phyloP scores from a whole-genome alignment of 2,113 vertebrate genomes.

The Corydoras sp. region DNA sequence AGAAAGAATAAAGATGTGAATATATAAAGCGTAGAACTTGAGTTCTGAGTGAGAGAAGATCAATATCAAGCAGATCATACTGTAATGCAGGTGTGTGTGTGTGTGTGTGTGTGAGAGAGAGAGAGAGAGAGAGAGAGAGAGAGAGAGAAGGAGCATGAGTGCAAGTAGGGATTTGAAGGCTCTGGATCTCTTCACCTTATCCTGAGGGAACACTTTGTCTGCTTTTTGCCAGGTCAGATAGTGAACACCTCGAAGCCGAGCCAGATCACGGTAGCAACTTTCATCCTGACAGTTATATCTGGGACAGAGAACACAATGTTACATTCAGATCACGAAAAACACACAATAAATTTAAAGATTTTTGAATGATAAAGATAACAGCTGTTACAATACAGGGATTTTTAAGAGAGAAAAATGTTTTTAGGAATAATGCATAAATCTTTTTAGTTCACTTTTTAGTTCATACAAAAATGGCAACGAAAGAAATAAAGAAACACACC shows the following conservation, averaged over 20 bases:
- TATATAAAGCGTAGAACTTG: no score
- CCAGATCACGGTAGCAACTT: slow-evolving; percentile 92
- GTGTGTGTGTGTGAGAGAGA: background rate
- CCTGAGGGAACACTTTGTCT: slow-evolving; percentile 88
- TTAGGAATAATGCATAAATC: no score
- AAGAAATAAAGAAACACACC: no score
- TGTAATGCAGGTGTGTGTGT: background rate
- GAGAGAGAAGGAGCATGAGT: slow-evolving; percentile 15
- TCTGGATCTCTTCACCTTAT: slow-evolving; percentile 73
- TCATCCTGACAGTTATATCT: slow-evolving; percentile 98
- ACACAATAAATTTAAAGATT: background rate
- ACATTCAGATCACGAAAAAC: background rate
- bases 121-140: background rate
- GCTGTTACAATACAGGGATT: no score
- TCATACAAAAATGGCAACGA: no score
- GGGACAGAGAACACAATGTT: slow-evolving; percentile 48
- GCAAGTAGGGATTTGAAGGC: slow-evolving; percentile 2
- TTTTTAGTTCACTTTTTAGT: no score
- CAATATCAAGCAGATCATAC: slow-evolving; percentile 10
- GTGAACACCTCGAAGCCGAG: slow-evolving; percentile 83
- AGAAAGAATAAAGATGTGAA: no score
- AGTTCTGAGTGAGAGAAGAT: background rate
- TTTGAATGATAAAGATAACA: background rate
- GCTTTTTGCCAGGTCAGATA: slow-evolving; percentile 89
- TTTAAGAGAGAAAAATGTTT: no score